Conservation (phyloP, 2,797 vertebrate genomes). For the Ispidina lecontei region DNA sequence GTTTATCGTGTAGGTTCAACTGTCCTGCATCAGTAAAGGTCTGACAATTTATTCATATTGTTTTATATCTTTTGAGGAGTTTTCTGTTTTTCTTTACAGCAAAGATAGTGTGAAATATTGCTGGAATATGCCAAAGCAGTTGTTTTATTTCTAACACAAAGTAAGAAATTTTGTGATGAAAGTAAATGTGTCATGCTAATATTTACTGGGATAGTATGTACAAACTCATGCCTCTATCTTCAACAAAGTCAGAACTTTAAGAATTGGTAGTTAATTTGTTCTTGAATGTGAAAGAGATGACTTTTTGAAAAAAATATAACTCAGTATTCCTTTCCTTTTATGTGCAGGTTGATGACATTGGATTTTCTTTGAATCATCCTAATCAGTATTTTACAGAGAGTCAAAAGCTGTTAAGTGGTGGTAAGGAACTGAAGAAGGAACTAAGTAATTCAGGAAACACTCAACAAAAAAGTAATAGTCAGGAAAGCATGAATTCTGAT, state of each 20-base stretch:
- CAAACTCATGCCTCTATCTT: neutral
- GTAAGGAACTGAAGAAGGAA: slow-evolving; percentile 87
- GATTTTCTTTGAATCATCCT: slow-evolving; percentile 94
- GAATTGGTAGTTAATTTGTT: neutral
- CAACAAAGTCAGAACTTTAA: neutral
- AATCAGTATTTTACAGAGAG: slow-evolving; percentile 98
- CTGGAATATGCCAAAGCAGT: neutral
- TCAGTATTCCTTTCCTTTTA: neutral
- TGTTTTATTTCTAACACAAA: neutral
- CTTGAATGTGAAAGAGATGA: neutral
- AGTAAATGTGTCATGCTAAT: neutral
- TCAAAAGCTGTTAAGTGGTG: slow-evolving; percentile 85
- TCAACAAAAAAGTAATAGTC: slow-evolving; percentile 65
- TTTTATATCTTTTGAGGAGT: neutral
- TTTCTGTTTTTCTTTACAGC: neutral
- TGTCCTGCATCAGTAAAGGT: neutral
- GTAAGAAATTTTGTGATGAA: neutral
- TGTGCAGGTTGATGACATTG: slow-evolving; percentile 87
- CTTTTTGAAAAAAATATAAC: neutral
- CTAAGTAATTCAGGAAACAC: slow-evolving; percentile 46
- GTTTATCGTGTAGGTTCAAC: neutral
- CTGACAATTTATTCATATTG: neutral
- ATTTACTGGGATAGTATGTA: neutral
- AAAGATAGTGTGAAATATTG: neutral
- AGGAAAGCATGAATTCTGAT: slow-evolving; percentile 45